A percentile compares a stretch with the other conserved stretches of the same genome.
phyloP scores from a whole-genome alignment of 1,140 invertebrate species.

The Orius insidiosus region DNA sequence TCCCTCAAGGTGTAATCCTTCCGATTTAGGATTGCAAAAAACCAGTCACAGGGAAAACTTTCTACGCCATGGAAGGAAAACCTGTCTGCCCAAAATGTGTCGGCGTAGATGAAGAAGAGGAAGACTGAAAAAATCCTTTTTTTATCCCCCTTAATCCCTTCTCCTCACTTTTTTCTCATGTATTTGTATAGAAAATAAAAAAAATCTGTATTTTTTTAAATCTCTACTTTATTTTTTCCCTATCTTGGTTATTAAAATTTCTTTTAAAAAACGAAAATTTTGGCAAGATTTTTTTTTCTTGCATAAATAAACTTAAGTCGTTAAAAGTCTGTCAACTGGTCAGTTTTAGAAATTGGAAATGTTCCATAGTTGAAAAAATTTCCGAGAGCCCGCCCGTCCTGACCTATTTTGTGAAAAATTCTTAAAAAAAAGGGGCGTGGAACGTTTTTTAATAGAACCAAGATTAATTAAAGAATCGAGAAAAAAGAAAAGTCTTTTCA shows the following conservation, averaged over 20 bases:
- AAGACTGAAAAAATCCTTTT: slow-evolving; percentile 26
- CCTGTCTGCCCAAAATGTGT: slow-evolving; percentile 79
- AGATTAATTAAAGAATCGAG: no score
- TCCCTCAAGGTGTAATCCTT: background rate
- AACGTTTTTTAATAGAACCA: no score
- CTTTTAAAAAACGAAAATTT: background rate
- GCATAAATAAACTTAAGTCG: no score
- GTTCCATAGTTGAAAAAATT: no score
- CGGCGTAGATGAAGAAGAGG: slow-evolving; percentile 74
- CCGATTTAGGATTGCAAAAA: slow-evolving; percentile 72
- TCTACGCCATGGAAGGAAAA: slow-evolving; percentile 87
- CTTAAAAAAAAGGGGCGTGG: no score
- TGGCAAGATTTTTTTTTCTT: background rate
- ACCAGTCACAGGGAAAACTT: slow-evolving; percentile 79
- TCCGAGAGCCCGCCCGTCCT: no score
- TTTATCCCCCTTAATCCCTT: background rate
- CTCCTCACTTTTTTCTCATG: slow-evolving; percentile 4
- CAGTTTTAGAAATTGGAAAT: no score
- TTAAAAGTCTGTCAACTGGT: no score
- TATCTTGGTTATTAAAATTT: background rate
- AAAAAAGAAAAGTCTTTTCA: no score
- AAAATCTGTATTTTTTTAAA: background rate
- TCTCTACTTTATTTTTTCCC: background rate
- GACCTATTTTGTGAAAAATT: no score
- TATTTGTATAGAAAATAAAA: background rate